Evolutionary conservation across 2,113 vertebrate genomes (phyloP).

Genomic region (Rhynchopsitta pachyrhyncha): DNA sequence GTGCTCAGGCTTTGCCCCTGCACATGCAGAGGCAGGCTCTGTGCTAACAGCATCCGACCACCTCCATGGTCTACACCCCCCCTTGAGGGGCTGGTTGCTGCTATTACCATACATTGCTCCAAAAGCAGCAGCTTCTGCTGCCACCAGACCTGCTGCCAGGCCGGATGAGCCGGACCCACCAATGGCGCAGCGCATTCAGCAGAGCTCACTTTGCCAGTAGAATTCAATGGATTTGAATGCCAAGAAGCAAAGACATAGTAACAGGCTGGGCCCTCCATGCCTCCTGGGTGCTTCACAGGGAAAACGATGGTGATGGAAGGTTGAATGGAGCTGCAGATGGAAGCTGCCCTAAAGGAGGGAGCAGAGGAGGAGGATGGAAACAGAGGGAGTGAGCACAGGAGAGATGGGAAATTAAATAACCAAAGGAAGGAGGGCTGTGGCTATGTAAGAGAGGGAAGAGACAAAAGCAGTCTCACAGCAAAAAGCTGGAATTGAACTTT

Average conservation of each 20-base stretch:
- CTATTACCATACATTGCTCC: not conserved
- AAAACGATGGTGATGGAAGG: fast-evolving
- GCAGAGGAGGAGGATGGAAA: not conserved
- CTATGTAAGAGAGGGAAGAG: not conserved
- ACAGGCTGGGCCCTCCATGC: not conserved
- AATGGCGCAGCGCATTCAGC: fast-evolving
- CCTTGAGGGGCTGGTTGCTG: not conserved
- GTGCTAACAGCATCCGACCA: fast-evolving
- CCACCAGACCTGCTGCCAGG: fast-evolving
- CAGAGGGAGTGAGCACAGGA: not conserved
- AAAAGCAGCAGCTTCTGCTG: not conserved
- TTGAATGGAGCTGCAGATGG: not conserved
- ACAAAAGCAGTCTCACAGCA: not conserved
- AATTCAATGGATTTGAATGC: not conserved
- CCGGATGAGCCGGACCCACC: not conserved
- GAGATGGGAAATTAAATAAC: not conserved
- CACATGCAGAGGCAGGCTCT: not conserved
- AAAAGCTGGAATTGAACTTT: conserved; percentile 36
- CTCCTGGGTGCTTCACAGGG: not conserved
- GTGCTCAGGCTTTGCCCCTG: not conserved
- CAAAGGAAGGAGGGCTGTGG: not conserved
- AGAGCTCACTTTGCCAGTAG: not conserved
- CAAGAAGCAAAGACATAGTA: not conserved
- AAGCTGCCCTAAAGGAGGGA: not conserved
- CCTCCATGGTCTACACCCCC: not conserved